Percentiles rank a stretch among this genome's conserved stretches.
These are phyloP conservation scores for Schlechtendalia chinensis DNA, from an alignment of 1,140 invertebrate species.

Conservation along the genomic window DNA sequence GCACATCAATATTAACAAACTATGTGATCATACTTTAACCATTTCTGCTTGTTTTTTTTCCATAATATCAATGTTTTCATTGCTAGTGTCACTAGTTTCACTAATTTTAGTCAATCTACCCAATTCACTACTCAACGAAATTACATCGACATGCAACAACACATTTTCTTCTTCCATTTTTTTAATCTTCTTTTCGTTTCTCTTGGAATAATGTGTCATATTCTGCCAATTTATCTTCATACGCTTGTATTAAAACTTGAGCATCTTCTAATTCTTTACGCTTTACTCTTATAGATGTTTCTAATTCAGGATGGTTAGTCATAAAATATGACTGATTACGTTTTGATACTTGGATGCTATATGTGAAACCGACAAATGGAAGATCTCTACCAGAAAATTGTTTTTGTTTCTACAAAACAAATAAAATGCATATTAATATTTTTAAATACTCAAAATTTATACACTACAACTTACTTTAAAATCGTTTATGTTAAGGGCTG, in stretches of 20 bases:
- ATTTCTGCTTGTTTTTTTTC: constrained; percentile 46
- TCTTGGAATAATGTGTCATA: constrained; percentile 27
- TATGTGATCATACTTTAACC: constrained; percentile 7
- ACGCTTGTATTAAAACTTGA: constrained; percentile 44
- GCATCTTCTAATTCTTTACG: constrained; percentile 43
- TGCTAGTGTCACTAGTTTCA: constrained; percentile 37
- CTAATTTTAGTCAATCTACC: constrained; percentile 44
- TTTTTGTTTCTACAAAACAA: constrained; percentile 84
- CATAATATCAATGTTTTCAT: neutral
- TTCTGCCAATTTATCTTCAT: constrained; percentile 38
- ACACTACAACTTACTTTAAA: constrained; percentile 30
- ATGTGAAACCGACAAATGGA: constrained; percentile 98
- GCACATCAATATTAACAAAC: neutral
- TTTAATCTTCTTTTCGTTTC: constrained; percentile 38
- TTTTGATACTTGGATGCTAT: constrained; percentile 56
- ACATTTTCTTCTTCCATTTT: constrained; percentile 49
- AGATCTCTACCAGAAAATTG: constrained; percentile 97
- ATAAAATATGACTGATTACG: constrained; percentile 42
- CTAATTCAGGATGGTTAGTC: constrained; percentile 23
- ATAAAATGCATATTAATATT: neutral
- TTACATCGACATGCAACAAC: constrained; percentile 32
- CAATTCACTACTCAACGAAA: constrained; percentile 40
- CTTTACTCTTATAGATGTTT: constrained; percentile 34
- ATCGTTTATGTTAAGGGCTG: constrained; percentile 44
- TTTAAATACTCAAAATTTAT: neutral